Evolutionary conservation across 53 echinoderm and acorn worm genomes (phyloP), one percentile per base, ranked within the genome.

Genomic region (Temnopleurus reevesii): DNA sequence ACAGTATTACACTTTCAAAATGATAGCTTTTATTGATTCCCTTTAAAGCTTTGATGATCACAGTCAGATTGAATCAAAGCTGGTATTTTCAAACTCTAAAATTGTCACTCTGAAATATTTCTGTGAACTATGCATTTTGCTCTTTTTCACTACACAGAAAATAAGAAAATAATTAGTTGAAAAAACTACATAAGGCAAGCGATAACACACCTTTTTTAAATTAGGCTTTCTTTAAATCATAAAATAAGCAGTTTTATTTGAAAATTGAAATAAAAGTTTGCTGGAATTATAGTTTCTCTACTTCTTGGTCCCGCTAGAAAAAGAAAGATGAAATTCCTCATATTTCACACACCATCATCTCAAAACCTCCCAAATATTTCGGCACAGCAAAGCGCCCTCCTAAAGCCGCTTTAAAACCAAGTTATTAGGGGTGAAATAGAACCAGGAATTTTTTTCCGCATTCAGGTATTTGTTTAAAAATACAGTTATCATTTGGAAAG

Each of bases 1-100:
- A 41, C 71, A 66, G 36, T n/a, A 66, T 66, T 66, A 66, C 71
- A 66, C 71, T 66, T 66, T 66, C 71, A 66, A 66, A 66, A 66
- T 66, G 38, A 41, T 24, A 38, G 71, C 35, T 66, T 66, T 66
- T 1, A 38, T 1, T 35, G 71, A 38, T 18, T 66, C 71, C 21
- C 19, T 66, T 36, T 66, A 1, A 66, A 41, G 71, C 2, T 38
- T 66, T 38, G 41, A 66, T 66, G 71, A 66, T 66, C 71, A 38
- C 13, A 5, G 61, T 5, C 21, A 66, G 71, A 66, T 66, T 66
- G 71, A 8, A 7, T 36, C 19, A 38, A 41, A 66, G 71, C 71
- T 66, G 41, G 41, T 19, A 66, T 66, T 38, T 66, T 66, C 13
- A 6, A 66, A 38, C 41, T 31, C 31, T 61, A 15, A n/a, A n/a